These are phyloP conservation scores for Acleris emargana DNA, from an alignment of 2,888 invertebrate genomes.

Conservation along the genomic window DNA sequence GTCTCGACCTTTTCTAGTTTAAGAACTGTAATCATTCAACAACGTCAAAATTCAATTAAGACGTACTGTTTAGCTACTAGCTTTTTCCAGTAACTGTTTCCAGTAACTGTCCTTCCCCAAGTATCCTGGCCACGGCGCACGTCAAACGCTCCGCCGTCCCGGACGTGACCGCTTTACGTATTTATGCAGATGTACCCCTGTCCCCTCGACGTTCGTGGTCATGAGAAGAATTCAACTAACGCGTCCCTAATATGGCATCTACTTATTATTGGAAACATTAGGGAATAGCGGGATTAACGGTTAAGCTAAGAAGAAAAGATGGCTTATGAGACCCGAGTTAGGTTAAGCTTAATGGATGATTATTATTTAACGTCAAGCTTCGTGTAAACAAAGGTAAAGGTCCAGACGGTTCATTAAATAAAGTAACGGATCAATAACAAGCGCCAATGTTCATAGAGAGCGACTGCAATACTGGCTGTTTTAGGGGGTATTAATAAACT, in stretches of 20 bases:
- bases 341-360: slow-evolving; percentile 6
- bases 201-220: slow-evolving; percentile 41
- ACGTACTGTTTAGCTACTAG: neutral
- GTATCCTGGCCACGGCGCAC: slow-evolving; percentile 54
- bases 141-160: slow-evolving; percentile 65
- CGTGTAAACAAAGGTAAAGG: too few relatives aligned
- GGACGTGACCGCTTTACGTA: slow-evolving; percentile 77
- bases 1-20: too few relatives aligned
- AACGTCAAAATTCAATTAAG: neutral
- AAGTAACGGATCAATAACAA: too few relatives aligned
- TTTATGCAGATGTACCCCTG: slow-evolving; percentile 73
- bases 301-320: slow-evolving; percentile 12
- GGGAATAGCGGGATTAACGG: slow-evolving; percentile 24
- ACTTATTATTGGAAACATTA: slow-evolving; percentile 62
- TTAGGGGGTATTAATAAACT: too few relatives aligned
- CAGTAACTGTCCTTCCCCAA: slow-evolving; percentile 18
- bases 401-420: too few relatives aligned
- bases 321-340: slow-evolving; percentile 11
- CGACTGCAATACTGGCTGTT: too few relatives aligned
- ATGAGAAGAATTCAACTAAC: slow-evolving; percentile 70
- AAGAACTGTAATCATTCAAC: neutral
- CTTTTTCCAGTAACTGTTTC: neutral
- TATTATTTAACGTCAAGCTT: slow-evolving; percentile 13
- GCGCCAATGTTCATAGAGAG: too few relatives aligned
- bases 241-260: slow-evolving; percentile 53